Conservation (phyloP, 2,113 vertebrate genomes). For the Gambusia holbrooki region DNA sequence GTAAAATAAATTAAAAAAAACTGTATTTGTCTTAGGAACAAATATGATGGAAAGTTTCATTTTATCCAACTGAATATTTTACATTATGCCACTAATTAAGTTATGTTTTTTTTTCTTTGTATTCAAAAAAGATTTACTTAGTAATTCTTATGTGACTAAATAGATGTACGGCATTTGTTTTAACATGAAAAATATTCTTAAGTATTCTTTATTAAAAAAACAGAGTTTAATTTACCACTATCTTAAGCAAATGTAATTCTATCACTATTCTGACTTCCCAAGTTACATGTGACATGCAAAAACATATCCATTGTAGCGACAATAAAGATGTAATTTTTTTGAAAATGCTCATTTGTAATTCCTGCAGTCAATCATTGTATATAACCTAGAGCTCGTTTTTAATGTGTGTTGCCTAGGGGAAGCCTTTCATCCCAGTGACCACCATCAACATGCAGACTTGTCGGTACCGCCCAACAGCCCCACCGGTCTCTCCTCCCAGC, state of each 20-base stretch:
- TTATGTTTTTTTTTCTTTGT: too few species aligned
- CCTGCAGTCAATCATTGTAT: background rate
- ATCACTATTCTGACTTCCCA: background rate
- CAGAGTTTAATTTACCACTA: background rate
- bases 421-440: slow-evolving; percentile 92
- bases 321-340: background rate
- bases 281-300: background rate
- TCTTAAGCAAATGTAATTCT: background rate
- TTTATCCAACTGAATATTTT: too few species aligned
- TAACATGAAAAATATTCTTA: background rate
- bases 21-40: too few species aligned
- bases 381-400: background rate
- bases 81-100: too few species aligned
- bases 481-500: slow-evolving; percentile 91
- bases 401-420: slow-evolving; percentile 72
- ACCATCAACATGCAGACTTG: slow-evolving; percentile 93
- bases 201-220: background rate
- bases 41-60: too few species aligned
- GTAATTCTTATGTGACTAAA: too few species aligned
- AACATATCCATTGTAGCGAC: background rate
- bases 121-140: too few species aligned
- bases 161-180: background rate
- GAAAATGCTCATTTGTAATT: background rate
- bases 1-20: too few species aligned
- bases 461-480: slow-evolving; percentile 98